Evolutionary conservation across 2,888 invertebrate species (phyloP).

Genomic region (Zonitis immaculata): DNA sequence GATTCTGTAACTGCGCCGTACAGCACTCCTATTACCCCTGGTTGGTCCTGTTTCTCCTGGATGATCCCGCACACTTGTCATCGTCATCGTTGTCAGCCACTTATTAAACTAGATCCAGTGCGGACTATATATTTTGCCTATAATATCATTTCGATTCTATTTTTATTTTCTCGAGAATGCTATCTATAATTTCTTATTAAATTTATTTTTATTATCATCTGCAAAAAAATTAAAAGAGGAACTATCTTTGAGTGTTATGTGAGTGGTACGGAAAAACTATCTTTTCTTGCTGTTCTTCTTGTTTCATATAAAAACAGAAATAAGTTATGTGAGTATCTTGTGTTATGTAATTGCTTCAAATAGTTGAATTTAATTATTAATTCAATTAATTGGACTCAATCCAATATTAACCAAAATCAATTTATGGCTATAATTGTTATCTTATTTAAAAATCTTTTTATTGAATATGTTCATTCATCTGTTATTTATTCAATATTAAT

Average conservation of each 20-base stretch:
- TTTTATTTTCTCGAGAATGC: constrained; percentile 16
- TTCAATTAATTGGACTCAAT: no score
- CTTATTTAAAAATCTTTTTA: no score
- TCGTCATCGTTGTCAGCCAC: constrained; percentile 7
- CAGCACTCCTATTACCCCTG: constrained; percentile 17
- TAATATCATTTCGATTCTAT: constrained; percentile 14
- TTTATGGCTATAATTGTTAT: neutral
- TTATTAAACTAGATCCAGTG: constrained; percentile 12
- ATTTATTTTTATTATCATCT: no score
- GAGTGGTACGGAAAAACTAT: constrained; percentile 10
- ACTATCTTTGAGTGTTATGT: constrained; percentile 14
- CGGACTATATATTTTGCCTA: neutral
- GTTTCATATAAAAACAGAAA: constrained; percentile 4
- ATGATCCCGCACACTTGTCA: constrained; percentile 32
- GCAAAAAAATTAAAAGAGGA: neutral
- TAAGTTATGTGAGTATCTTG: constrained; percentile 23
- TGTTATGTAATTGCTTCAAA: neutral
- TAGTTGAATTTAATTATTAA: no score
- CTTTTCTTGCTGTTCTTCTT: constrained; percentile 19
- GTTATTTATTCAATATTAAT: no score
- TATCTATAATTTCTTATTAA: neutral
- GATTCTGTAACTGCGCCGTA: constrained; percentile 42
- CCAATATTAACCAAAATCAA: no score
- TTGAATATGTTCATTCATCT: no score
- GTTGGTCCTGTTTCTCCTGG: constrained; percentile 32